Evolutionary conservation across 2,888 invertebrate species (phyloP).

Genomic region (Cancer borealis): DNA sequence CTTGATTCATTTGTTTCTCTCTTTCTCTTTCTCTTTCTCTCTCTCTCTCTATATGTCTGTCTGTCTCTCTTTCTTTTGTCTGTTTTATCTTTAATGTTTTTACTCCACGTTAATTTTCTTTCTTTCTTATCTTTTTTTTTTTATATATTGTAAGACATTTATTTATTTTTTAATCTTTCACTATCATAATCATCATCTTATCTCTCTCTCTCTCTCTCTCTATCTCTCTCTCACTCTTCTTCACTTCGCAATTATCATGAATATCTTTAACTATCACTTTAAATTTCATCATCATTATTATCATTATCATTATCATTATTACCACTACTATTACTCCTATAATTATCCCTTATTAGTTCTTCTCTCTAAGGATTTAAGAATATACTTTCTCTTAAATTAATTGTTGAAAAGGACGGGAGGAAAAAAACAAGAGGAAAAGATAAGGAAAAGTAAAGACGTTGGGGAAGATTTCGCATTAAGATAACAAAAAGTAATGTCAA

Average conservation of each 20-base stretch:
- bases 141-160: neutral
- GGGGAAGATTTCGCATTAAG: neutral
- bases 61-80: neutral
- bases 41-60: no score
- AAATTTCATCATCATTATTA: neutral
- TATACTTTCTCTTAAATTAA: neutral
- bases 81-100: no score
- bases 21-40: neutral
- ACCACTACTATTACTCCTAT: neutral
- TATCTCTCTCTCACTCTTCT: no score
- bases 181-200: no score
- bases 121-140: neutral
- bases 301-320: neutral
- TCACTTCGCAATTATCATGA: no score
- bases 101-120: no score
- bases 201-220: no score
- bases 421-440: neutral
- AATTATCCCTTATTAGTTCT: neutral
- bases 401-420: neutral
- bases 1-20: conserved; percentile 23
- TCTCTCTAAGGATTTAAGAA: neutral
- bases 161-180: no score
- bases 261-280: neutral
- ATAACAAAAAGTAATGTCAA: neutral
- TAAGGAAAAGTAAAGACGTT: neutral